Percentiles rank a stretch among this genome's conserved stretches.
These are phyloP conservation scores for Dermolepida albohirtum DNA, from an alignment of 2,888 invertebrate species.

Conservation along the genomic window DNA sequence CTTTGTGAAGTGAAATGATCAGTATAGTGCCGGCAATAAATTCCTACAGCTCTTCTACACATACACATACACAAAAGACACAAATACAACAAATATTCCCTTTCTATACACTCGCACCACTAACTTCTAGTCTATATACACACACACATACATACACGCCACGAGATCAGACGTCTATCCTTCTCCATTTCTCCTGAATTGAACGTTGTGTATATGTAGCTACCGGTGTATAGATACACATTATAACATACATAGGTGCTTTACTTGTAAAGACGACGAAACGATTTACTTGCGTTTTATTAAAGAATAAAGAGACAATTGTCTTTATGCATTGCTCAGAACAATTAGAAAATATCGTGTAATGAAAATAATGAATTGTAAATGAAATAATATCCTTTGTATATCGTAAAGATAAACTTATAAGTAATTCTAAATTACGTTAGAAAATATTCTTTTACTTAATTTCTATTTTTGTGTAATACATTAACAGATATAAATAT, in stretches of 20 bases:
- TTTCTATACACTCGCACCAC: too few relatives aligned
- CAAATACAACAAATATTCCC: too few relatives aligned
- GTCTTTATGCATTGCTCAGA: not conserved
- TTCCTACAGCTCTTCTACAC: constrained; percentile 55
- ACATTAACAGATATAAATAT: too few relatives aligned
- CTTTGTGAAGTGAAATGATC: constrained; percentile 61
- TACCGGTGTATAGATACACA: not conserved
- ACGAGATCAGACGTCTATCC: not conserved
- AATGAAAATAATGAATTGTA: not conserved
- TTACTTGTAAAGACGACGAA: constrained; percentile 26
- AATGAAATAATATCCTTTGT: too few relatives aligned
- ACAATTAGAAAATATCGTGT: not conserved
- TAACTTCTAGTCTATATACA: too few relatives aligned
- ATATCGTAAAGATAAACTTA: too few relatives aligned
- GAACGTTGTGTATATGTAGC: too few relatives aligned
- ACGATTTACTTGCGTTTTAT: constrained; percentile 32
- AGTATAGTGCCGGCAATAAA: constrained; percentile 60
- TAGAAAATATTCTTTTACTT: too few relatives aligned
- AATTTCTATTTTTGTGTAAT: too few relatives aligned
- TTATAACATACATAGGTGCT: constrained; percentile 7
- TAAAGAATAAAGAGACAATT: constrained; percentile 3
- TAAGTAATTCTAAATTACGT: too few relatives aligned
- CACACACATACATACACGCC: too few relatives aligned
- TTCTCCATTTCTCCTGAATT: constrained; percentile 12
- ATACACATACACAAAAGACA: constrained; percentile 7